phyloP scores from a whole-genome alignment of 2,888 invertebrate genomes.

The Arge pagana region DNA sequence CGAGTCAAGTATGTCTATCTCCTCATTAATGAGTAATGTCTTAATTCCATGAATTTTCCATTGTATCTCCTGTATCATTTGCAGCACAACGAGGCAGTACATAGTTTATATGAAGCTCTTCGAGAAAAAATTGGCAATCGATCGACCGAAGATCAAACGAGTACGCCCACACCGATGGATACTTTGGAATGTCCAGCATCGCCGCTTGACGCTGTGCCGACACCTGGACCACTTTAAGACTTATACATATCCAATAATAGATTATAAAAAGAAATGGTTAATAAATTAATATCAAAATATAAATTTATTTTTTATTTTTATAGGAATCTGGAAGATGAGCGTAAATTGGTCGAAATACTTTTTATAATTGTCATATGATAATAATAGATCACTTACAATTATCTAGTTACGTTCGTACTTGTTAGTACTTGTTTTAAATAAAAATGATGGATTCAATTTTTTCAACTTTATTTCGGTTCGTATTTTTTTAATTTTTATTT shows the following conservation, averaged over 20 bases:
- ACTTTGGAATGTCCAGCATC: constrained; percentile 77
- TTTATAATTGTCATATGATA: too few relatives aligned
- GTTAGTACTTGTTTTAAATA: too few relatives aligned
- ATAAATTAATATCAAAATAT: too few relatives aligned
- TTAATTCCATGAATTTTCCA: background rate
- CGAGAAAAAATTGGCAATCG: constrained; percentile 74
- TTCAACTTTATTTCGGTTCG: too few relatives aligned
- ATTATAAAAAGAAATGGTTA: too few relatives aligned
- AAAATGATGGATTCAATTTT: too few relatives aligned
- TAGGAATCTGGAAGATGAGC: too few relatives aligned
- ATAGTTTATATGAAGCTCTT: constrained; percentile 75
- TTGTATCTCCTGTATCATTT: constrained; percentile 13
- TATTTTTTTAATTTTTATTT: too few relatives aligned
- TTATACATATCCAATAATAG: constrained; percentile 20
- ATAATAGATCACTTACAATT: too few relatives aligned
- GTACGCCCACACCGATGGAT: constrained; percentile 64
- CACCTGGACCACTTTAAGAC: constrained; percentile 73
- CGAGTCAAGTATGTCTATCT: constrained; percentile 55
- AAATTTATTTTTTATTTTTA: too few relatives aligned
- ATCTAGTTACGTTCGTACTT: too few relatives aligned
- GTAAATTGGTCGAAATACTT: too few relatives aligned
- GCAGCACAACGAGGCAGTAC: constrained; percentile 85
- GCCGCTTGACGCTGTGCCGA: constrained; percentile 83
- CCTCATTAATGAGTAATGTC: constrained; percentile 8
- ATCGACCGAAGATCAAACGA: constrained; percentile 67